Conservation (phyloP, 2,797 vertebrate genomes). For the Lithobates pipiens region DNA sequence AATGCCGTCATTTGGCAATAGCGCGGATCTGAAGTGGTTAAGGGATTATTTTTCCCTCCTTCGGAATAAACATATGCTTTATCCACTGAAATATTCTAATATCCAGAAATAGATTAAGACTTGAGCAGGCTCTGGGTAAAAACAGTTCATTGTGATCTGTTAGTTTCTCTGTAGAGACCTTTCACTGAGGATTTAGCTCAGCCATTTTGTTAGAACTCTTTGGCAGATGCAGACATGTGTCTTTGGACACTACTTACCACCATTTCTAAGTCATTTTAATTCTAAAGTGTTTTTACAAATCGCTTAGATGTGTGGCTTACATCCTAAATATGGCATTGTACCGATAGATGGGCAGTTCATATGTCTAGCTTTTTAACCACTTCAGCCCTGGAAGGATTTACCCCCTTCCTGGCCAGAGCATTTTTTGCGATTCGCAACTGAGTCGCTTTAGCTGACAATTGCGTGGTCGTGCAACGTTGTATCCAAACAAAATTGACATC, state of each 20-base stretch:
- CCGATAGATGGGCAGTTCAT: too few relatives aligned
- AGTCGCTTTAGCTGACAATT: too few relatives aligned
- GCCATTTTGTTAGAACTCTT: not conserved
- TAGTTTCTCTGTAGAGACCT: not conserved
- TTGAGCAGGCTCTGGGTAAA: not conserved
- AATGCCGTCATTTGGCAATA: too few relatives aligned
- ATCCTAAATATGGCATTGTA: not conserved
- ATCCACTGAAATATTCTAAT: constrained; percentile 26
- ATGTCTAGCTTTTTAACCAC: too few relatives aligned
- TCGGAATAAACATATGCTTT: not conserved
- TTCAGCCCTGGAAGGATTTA: too few relatives aligned
- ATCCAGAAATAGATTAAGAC: constrained; percentile 14
- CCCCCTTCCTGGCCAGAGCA: too few relatives aligned
- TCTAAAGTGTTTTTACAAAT: not conserved
- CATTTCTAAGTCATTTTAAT: too few relatives aligned
- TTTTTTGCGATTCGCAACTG: too few relatives aligned
- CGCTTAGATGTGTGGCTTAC: not conserved
- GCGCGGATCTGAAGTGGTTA: too few relatives aligned
- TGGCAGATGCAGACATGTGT: not conserved
- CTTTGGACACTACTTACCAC: not conserved
- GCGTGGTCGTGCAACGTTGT: too few relatives aligned
- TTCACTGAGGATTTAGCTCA: constrained; percentile 6
- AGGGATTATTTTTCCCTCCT: constrained; percentile 9
- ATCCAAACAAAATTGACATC: too few relatives aligned
- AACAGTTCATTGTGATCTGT: not conserved